phyloP scores from a whole-genome alignment of 2,888 invertebrate species.

The Arctia plantaginis region DNA sequence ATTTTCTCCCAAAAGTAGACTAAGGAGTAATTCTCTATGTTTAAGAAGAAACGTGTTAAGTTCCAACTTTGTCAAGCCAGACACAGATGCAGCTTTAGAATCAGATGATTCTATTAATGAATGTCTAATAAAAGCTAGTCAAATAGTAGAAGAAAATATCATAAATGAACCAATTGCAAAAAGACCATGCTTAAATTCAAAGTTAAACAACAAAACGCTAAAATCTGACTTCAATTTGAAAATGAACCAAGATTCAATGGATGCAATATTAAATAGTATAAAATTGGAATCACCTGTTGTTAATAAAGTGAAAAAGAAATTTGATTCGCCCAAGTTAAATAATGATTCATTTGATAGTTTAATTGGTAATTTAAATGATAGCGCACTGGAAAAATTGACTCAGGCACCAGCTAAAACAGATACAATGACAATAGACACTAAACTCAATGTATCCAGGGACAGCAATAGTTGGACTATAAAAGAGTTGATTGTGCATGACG shows the following conservation, averaged over 20 bases:
- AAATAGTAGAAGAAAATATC: conserved; percentile 79
- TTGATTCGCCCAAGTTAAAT: conserved; percentile 65
- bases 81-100: conserved; percentile 75
- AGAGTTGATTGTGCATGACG: conserved; percentile 67
- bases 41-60: conserved; percentile 79
- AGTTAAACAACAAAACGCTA: conserved; percentile 43
- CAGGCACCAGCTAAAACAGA: conserved; percentile 70
- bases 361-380: conserved; percentile 80
- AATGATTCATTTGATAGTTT: conserved; percentile 84
- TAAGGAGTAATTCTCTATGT: conserved; percentile 67
- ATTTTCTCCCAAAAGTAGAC: conserved; percentile 72
- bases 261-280: conserved; percentile 74
- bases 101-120: conserved; percentile 85
- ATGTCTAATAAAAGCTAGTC: conserved; percentile 80
- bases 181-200: conserved; percentile 55
- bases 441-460: conserved; percentile 36
- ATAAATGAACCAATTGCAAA: conserved; percentile 62
- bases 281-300: conserved; percentile 73
- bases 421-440: conserved; percentile 43
- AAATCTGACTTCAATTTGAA: conserved; percentile 59
- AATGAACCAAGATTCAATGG: conserved; percentile 77
- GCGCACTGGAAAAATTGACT: conserved; percentile 75
- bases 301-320: conserved; percentile 60
- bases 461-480: conserved; percentile 65
- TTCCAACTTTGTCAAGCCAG: conserved; percentile 76